These are phyloP conservation scores for Pseudopleuronectes americanus DNA, from an alignment of 2,797 vertebrate genomes.

Conservation along the genomic window DNA sequence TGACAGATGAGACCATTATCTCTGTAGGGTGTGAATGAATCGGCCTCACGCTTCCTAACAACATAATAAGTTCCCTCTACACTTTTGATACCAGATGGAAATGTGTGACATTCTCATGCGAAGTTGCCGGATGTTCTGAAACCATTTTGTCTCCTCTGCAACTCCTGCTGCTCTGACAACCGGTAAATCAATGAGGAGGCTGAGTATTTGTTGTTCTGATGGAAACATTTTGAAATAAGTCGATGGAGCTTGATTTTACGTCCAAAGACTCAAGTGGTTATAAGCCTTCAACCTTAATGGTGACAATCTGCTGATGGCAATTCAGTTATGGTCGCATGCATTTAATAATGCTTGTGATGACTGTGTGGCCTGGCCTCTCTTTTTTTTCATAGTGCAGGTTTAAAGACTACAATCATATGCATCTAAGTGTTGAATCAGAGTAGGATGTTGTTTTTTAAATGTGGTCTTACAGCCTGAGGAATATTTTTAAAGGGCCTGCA, in stretches of 20 bases:
- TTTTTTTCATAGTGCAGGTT: conserved; percentile 11
- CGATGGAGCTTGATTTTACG: conserved; percentile 5
- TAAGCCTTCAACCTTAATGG: conserved; percentile 5
- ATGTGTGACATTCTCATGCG: conserved; percentile 11
- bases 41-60: conserved; percentile 57
- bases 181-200: not conserved
- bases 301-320: conserved; percentile 13
- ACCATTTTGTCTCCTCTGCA: not conserved
- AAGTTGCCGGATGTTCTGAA: conserved; percentile 18
- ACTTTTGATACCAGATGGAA: conserved; percentile 39
- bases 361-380: conserved; percentile 10
- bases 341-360: conserved; percentile 27
- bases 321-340: conserved; percentile 11
- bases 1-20: conserved; percentile 75
- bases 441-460: not conserved
- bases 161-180: not conserved
- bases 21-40: conserved; percentile 64
- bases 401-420: not conserved
- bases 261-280: not conserved
- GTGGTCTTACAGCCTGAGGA: conserved; percentile 9
- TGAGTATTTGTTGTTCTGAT: not conserved
- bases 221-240: not conserved
- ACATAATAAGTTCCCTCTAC: conserved; percentile 61
- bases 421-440: not conserved
- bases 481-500: conserved; percentile 1